Conservation (phyloP, 92 coral and sea anemone genomes). For the Phymanthus crucifer region DNA sequence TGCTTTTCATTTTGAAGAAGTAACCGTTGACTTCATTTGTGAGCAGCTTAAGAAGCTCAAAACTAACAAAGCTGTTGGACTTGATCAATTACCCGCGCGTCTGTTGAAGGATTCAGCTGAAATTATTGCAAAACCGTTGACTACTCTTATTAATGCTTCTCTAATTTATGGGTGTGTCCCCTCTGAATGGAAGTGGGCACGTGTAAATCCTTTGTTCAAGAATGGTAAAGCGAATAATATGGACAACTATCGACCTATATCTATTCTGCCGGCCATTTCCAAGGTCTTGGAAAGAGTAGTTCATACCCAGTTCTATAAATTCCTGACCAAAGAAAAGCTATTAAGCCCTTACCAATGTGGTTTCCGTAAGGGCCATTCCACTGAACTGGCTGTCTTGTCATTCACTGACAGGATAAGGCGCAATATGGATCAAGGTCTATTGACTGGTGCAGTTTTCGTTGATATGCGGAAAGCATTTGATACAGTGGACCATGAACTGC, state of each 20-base stretch:
- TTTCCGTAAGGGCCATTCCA: constrained; percentile 35
- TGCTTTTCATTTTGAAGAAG: not conserved
- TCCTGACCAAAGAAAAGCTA: constrained; percentile 23
- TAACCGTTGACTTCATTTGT: no score
- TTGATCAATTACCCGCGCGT: constrained; percentile 41
- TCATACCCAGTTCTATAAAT: constrained; percentile 36
- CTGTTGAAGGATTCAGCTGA: constrained; percentile 36
- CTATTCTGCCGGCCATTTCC: constrained; percentile 36
- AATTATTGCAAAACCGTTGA: constrained; percentile 18
- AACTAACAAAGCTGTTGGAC: constrained; percentile 40
- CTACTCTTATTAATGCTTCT: constrained; percentile 22
- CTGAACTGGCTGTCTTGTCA: constrained; percentile 29
- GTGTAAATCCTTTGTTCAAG: constrained; percentile 49
- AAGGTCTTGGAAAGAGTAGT: constrained; percentile 43
- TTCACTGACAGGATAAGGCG: constrained; percentile 34
- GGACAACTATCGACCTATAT: constrained; percentile 47
- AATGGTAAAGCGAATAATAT: constrained; percentile 25
- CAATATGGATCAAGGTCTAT: constrained; percentile 18
- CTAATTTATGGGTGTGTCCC: constrained; percentile 25
- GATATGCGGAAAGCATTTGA: constrained; percentile 13
- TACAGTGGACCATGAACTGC: constrained; percentile 12
- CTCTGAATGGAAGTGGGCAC: constrained; percentile 36
- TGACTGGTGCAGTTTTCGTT: constrained; percentile 10
- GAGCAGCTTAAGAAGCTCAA: constrained; percentile 16
- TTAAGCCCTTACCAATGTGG: constrained; percentile 21